Evolutionary conservation across 1,140 invertebrate species (phyloP), one percentile per base, ranked within the genome.

Genomic region (Drosophila sechellia): DNA sequence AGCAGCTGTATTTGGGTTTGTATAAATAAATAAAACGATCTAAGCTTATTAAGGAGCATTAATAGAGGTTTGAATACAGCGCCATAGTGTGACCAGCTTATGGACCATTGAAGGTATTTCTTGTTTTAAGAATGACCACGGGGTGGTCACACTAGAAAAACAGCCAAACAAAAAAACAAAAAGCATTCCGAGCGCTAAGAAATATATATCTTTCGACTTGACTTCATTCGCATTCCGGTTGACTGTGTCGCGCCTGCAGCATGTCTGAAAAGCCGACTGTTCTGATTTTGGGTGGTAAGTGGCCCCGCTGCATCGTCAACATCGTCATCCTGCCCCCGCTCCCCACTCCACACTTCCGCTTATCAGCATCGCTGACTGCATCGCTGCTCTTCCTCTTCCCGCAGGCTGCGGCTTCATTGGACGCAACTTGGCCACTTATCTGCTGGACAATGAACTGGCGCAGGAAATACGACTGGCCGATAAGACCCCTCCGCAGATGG

Each of bases 401-500:
- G 43, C 54, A 85, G 97, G 97, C 92, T 97, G 96, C 93, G 97
- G 97, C 77, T 98, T 98, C 92, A 96, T 98, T 91, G 97, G 97
- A 60, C 95, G 97, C 81, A 96, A 98, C 93, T 93, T 98, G 69
- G 95, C 97, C 54, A 94, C 96, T 61, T 96, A 96, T 93, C 93
- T 98, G 79, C 93, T 98, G 75, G 94, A 94, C 52, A 96, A 97
- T 93, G 94, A 97, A 79, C 92, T 97, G 76, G 95, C 95, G 39
- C 95, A 95, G 70, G 93, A 94, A 91, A 92, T 98, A 40, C 94
- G 96, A 83, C 95, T 98, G 50, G 96, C 97, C 64, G 97, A 98
- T 93, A 98, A 98, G 93, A 97, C 97, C 15, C 97, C 97, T 27
- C 97, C 97, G 2, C 96, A 97, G 92, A 96, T 97, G 80, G 97